A percentile compares a stretch with the other conserved stretches of the same genome.
These are phyloP conservation scores for Sarcophaga bullata DNA, from an alignment of 1,140 invertebrate genomes.

Conservation along the genomic window DNA sequence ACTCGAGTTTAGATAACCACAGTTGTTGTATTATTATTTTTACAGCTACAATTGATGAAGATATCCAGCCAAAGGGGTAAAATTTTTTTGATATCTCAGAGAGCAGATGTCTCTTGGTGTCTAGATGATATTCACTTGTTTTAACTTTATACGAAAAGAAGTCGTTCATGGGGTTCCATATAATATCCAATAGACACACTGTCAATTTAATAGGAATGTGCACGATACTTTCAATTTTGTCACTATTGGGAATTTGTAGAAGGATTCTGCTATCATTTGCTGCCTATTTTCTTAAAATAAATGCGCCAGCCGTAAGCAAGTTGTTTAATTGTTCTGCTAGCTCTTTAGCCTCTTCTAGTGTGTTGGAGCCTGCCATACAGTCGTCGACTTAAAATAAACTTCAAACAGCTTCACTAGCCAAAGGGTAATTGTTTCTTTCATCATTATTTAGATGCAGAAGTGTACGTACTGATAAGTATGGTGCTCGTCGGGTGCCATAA, in stretches of 20 bases:
- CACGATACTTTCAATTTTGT: not conserved
- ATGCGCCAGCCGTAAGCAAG: conserved; percentile 46
- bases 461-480: conserved; percentile 37
- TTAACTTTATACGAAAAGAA: conserved; percentile 17
- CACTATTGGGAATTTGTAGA: conserved; percentile 29
- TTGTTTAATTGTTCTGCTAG: not conserved
- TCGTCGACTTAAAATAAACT: conserved; percentile 42
- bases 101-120: conserved; percentile 62
- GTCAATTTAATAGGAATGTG: not conserved
- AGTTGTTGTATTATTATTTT: conserved; percentile 65
- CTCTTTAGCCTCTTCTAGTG: not conserved
- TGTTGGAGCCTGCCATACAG: conserved; percentile 19
- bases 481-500: conserved; percentile 36
- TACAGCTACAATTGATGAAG: conserved; percentile 55
- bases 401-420: not conserved
- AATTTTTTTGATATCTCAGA: conserved; percentile 59
- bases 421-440: not conserved
- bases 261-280: conserved; percentile 46
- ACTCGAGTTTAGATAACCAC: conserved; percentile 54
- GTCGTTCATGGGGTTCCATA: conserved; percentile 31
- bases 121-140: not conserved
- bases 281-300: conserved; percentile 53
- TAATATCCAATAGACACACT: conserved; percentile 22
- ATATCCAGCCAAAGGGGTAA: conserved; percentile 59
- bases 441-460: conserved; percentile 22